Percentiles rank a stretch among this genome's conserved stretches.
Conservation (phyloP, 2,888 invertebrate genomes). For the Andrena bucephala region DNA sequence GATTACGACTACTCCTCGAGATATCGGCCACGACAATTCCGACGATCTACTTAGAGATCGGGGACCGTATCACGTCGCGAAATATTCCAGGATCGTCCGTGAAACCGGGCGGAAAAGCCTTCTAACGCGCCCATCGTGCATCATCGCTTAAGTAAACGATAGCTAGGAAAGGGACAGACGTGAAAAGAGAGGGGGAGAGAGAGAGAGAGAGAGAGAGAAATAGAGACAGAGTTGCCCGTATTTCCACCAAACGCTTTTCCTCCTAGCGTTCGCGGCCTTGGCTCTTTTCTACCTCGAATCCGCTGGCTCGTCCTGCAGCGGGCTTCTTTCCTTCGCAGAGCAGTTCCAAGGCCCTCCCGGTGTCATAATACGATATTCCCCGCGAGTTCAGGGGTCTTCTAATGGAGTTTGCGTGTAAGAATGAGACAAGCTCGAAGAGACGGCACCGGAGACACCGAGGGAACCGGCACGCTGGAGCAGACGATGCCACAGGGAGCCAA, state of each 20-base stretch:
- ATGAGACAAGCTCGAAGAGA: slow-evolving; percentile 72
- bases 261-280: neutral
- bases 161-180: slow-evolving; percentile 4
- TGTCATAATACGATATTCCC: slow-evolving; percentile 79
- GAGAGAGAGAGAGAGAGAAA: neutral
- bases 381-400: slow-evolving; percentile 75
- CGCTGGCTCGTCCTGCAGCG: slow-evolving; percentile 26
- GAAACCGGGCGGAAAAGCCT: slow-evolving; percentile 5
- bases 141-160: slow-evolving; percentile 38
- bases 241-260: slow-evolving; percentile 18
- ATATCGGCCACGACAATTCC: slow-evolving; percentile 39
- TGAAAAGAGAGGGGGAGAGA: no score
- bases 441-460: slow-evolving; percentile 45
- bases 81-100: neutral
- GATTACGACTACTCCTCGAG: slow-evolving; percentile 44
- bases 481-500: slow-evolving; percentile 36
- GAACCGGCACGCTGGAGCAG: slow-evolving; percentile 46
- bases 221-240: neutral
- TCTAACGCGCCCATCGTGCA: slow-evolving; percentile 3
- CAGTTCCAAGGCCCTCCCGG: slow-evolving; percentile 52
- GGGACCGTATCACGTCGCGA: slow-evolving; percentile 12
- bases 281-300: slow-evolving; percentile 3
- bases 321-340: slow-evolving; percentile 59
- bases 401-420: slow-evolving; percentile 85
- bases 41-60: slow-evolving; percentile 16